A percentile compares a stretch with the other conserved stretches of the same genome.
Conservation (phyloP, 1,140 invertebrate genomes). For the Drosophila prosaltans region DNA sequence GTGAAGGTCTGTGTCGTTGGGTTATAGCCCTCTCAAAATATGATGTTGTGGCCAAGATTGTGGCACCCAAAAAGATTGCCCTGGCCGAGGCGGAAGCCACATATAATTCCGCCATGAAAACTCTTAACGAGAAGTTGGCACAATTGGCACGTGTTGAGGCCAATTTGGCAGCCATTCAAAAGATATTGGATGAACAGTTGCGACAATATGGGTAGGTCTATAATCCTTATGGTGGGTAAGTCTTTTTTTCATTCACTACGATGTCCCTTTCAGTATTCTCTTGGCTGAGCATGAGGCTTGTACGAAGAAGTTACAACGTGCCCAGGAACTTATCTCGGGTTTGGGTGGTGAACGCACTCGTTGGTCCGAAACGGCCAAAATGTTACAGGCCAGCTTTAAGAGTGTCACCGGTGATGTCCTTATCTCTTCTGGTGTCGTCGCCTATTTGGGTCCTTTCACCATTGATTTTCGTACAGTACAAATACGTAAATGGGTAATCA, state of each 20-base stretch:
- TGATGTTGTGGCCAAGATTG: constrained; percentile 94
- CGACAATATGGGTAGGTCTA: constrained; percentile 78
- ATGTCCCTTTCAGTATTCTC: constrained; percentile 84
- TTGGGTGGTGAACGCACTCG: constrained; percentile 92
- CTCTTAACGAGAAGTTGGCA: constrained; percentile 89
- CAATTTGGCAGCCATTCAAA: constrained; percentile 88
- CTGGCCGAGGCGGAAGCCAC: constrained; percentile 90
- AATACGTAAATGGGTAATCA: constrained; percentile 89
- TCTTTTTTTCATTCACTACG: background rate
- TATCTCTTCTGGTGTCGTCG: constrained; percentile 93
- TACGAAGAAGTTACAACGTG: constrained; percentile 94
- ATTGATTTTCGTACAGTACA: constrained; percentile 86
- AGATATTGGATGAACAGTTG: constrained; percentile 86
- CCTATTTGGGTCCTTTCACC: constrained; percentile 96
- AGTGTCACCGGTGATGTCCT: constrained; percentile 91
- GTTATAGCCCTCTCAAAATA: constrained; percentile 96
- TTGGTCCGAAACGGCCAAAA: constrained; percentile 91
- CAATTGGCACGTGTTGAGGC: constrained; percentile 88
- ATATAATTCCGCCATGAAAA: constrained; percentile 88
- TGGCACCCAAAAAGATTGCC: constrained; percentile 92
- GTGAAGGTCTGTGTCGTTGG: constrained; percentile 95
- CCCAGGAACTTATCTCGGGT: constrained; percentile 95
- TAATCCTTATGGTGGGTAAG: background rate
- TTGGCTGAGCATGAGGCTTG: constrained; percentile 94
- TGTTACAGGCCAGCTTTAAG: constrained; percentile 88